These are phyloP conservation scores for Colostygia pectinataria DNA, from an alignment of 2,888 invertebrate species.

Conservation along the genomic window DNA sequence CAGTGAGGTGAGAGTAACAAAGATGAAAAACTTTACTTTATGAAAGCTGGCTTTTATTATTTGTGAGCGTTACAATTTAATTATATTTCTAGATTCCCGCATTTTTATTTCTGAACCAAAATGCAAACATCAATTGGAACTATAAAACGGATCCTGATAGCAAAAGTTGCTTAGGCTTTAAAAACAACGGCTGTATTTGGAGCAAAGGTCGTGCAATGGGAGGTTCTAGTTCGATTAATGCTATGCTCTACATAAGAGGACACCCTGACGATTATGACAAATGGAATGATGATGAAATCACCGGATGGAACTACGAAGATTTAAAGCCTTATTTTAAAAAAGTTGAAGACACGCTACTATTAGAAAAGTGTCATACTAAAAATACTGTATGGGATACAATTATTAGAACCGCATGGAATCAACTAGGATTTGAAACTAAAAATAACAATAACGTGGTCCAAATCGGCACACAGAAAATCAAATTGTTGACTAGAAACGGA, in stretches of 20 bases:
- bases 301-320: conserved; percentile 74
- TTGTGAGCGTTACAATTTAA: background rate
- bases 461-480: conserved; percentile 72
- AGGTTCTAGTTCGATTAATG: conserved; percentile 84
- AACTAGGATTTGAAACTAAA: conserved; percentile 54
- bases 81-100: conserved; percentile 50
- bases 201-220: conserved; percentile 86
- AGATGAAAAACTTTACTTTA: background rate
- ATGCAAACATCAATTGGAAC: conserved; percentile 73
- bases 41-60: background rate
- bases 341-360: conserved; percentile 35
- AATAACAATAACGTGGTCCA: conserved; percentile 51
- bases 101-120: conserved; percentile 52
- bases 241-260: conserved; percentile 84
- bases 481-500: conserved; percentile 54
- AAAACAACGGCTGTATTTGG: conserved; percentile 72
- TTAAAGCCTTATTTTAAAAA: conserved; percentile 45
- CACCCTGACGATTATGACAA: conserved; percentile 77
- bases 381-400: conserved; percentile 43
- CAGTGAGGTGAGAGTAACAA: conserved; percentile 59
- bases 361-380: conserved; percentile 1
- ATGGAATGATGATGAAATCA: conserved; percentile 79
- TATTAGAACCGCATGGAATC: conserved; percentile 55
- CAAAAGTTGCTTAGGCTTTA: conserved; percentile 21
- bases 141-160: conserved; percentile 69